Evolutionary conservation across 2,888 invertebrate species (phyloP).

Genomic region (Arctia plantaginis): DNA sequence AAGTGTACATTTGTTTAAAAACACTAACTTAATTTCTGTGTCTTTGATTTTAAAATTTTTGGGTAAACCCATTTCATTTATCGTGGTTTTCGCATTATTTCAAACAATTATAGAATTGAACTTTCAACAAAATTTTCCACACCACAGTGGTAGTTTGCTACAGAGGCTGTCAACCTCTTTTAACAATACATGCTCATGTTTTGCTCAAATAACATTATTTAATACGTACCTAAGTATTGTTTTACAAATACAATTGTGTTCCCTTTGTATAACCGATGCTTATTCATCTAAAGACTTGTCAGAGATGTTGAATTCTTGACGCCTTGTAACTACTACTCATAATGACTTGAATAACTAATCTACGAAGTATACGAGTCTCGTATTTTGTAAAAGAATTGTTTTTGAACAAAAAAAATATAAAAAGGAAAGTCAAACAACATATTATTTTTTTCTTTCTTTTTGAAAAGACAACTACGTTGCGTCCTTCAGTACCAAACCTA

Average conservation of each 20-base stretch:
- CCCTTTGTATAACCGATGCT: constrained; percentile 36
- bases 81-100: background rate
- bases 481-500: too few relatives aligned
- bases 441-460: too few relatives aligned
- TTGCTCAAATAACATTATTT: constrained; percentile 18
- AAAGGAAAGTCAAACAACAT: too few relatives aligned
- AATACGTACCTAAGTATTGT: constrained; percentile 25
- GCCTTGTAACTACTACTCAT: too few relatives aligned
- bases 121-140: background rate
- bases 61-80: background rate
- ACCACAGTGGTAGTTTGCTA: background rate
- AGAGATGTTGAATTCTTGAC: background rate
- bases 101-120: background rate
- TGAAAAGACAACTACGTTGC: too few relatives aligned
- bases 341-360: background rate
- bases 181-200: constrained; percentile 16
- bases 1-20: too few relatives aligned
- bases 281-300: constrained; percentile 23
- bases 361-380: background rate
- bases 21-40: too few relatives aligned
- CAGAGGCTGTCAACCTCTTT: constrained; percentile 19
- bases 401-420: too few relatives aligned
- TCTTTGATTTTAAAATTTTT: too few relatives aligned
- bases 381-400: background rate
- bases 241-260: constrained; percentile 35